These are phyloP conservation scores for Leptinotarsa juncta DNA, from an alignment of 2,888 invertebrate genomes.

Conservation along the genomic window DNA sequence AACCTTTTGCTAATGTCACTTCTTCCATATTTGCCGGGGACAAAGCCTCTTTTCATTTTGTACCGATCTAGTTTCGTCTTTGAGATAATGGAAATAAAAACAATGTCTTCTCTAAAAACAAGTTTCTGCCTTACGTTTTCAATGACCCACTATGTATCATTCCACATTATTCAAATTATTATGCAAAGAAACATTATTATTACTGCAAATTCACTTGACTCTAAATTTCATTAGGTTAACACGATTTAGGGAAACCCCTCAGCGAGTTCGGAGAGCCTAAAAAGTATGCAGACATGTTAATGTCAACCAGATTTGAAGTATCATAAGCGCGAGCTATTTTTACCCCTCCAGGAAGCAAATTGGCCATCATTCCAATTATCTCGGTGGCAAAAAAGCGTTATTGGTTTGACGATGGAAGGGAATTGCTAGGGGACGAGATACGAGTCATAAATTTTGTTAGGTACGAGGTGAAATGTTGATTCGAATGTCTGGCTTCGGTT, in stretches of 20 bases:
- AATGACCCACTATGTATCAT: too few species aligned
- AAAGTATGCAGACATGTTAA: not conserved
- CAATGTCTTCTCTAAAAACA: too few species aligned
- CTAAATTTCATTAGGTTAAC: not conserved
- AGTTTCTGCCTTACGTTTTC: too few species aligned
- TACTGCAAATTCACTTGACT: not conserved
- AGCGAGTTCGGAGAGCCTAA: too few species aligned
- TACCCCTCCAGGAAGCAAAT: not conserved
- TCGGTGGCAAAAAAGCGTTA: conserved; percentile 15
- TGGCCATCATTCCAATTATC: conserved; percentile 15
- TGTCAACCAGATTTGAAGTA: conserved; percentile 8
- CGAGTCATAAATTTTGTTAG: conserved; percentile 11
- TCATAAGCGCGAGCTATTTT: conserved; percentile 16
- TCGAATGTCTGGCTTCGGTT: conserved; percentile 7
- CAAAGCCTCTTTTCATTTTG: too few species aligned
- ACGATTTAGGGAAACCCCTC: not conserved
- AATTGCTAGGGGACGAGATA: conserved; percentile 15
- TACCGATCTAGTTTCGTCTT: too few species aligned
- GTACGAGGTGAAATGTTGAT: conserved; percentile 5
- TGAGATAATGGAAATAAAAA: too few species aligned
- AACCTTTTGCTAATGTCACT: too few species aligned
- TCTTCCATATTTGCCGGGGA: too few species aligned
- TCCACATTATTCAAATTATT: too few species aligned
- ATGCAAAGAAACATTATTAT: not conserved
- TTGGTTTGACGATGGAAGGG: conserved; percentile 12